Conservation (phyloP, 23 tunicate species). For the Clavelina lepadiformis region DNA sequence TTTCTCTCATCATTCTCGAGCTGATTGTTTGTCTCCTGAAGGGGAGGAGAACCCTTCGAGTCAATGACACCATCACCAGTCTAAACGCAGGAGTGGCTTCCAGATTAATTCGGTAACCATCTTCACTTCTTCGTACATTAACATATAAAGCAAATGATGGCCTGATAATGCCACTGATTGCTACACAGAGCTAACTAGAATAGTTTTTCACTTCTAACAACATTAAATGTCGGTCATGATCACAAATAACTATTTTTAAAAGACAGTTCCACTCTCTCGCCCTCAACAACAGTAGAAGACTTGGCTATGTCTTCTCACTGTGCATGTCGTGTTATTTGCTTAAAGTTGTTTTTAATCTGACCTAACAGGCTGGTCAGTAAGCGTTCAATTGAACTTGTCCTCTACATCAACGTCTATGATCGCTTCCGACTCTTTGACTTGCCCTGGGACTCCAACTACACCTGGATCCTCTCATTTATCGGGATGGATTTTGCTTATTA, state of each 20-base stretch:
- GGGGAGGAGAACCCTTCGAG: slow-evolving; percentile 27
- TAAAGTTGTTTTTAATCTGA: no score
- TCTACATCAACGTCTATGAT: slow-evolving; percentile 66
- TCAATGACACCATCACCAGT: slow-evolving; percentile 65
- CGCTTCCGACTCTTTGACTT: slow-evolving; percentile 47
- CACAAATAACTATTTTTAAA: no score
- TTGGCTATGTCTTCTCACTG: no score
- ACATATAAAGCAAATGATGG: no score
- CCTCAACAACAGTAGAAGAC: no score
- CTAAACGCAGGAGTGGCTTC: slow-evolving; percentile 52
- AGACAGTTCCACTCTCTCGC: no score
- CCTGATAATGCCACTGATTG: no score
- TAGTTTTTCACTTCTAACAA: no score
- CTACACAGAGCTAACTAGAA: no score
- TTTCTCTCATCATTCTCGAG: slow-evolving; percentile 44
- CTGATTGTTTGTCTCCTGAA: slow-evolving; percentile 19
- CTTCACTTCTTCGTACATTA: no score
- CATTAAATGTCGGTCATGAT: no score
- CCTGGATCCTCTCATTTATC: slow-evolving; percentile 61
- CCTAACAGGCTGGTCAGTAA: slow-evolving; percentile 48
- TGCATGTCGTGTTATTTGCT: no score
- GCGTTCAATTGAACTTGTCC: slow-evolving; percentile 30
- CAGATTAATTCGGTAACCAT: slow-evolving; percentile 18
- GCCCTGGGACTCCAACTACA: slow-evolving; percentile 64
- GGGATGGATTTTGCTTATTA: slow-evolving; percentile 81